These are phyloP conservation scores for Tarsius wallacei DNA, from an alignment of 2,797 vertebrate species.

Conservation along the genomic window DNA sequence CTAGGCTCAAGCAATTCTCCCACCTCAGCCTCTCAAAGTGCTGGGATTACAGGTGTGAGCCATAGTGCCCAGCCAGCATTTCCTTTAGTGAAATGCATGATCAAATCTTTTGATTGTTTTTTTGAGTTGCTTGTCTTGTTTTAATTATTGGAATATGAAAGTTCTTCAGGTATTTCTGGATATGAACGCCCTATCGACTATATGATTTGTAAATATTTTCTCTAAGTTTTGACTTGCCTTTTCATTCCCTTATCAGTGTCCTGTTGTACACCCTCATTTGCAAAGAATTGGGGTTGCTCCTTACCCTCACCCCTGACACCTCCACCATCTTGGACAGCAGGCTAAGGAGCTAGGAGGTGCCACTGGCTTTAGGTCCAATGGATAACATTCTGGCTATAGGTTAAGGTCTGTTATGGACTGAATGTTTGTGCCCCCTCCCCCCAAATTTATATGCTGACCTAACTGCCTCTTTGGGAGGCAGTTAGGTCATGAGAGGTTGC, in stretches of 20 bases:
- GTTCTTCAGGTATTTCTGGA: slow-evolving; percentile 38
- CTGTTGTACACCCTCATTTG: background rate
- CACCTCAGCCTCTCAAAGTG: too few relatives aligned
- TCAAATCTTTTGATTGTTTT: background rate
- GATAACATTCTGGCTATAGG: background rate
- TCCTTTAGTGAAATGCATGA: slow-evolving; percentile 5
- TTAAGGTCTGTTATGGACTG: background rate
- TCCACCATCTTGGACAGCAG: background rate
- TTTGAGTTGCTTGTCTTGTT: slow-evolving; percentile 35
- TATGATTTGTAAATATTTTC: slow-evolving; percentile 44
- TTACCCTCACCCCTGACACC: background rate
- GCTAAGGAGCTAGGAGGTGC: background rate
- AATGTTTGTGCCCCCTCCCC: background rate
- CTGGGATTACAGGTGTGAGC: too few relatives aligned
- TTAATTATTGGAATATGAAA: slow-evolving; percentile 21
- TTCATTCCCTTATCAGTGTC: slow-evolving; percentile 14
- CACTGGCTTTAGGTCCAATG: background rate
- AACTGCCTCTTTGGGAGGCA: background rate
- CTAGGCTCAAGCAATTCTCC: too few relatives aligned
- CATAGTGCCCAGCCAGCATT: too few relatives aligned
- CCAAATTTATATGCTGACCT: background rate
- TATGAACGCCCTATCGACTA: slow-evolving; percentile 21
- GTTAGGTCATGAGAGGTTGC: background rate
- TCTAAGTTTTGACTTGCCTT: slow-evolving; percentile 30
- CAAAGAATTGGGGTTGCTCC: background rate